Evolutionary conservation across 2,113 vertebrate species (phyloP).

Genomic region (Abramis brama): DNA sequence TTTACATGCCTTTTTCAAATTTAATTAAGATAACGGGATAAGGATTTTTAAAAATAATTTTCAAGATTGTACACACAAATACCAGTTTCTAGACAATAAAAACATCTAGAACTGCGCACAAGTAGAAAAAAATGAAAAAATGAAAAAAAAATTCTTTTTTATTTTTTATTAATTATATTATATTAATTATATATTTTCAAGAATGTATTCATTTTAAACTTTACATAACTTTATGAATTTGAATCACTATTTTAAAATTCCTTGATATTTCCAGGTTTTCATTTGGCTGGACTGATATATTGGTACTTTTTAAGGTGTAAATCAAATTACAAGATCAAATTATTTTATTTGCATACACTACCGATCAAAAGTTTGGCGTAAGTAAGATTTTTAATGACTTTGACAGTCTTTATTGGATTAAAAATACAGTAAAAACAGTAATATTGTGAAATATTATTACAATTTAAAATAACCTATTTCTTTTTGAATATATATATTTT

Average conservation of each 20-base stretch:
- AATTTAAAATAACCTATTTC: too few species aligned
- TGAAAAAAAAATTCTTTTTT: neutral
- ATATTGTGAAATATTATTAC: too few species aligned
- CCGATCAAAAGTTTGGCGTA: too few species aligned
- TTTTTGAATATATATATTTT: too few species aligned
- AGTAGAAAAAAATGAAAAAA: neutral
- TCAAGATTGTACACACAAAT: neutral
- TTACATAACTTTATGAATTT: too few species aligned
- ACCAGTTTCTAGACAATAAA: neutral
- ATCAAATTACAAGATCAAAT: neutral
- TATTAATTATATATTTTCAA: too few species aligned
- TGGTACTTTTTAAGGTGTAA: neutral
- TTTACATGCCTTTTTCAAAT: neutral
- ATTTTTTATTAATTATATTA: neutral
- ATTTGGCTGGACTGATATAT: neutral
- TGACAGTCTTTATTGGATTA: too few species aligned
- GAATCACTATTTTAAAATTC: neutral
- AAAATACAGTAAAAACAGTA: too few species aligned
- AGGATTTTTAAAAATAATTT: neutral
- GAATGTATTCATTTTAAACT: too few species aligned
- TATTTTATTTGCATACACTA: neutral
- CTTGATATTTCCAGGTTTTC: neutral
- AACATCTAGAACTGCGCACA: neutral
- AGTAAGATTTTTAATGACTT: too few species aligned
- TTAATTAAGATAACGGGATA: too few species aligned